These are phyloP conservation scores for Hermatobates lingyangjiaoensis DNA, from an alignment of 1,140 invertebrate species.

Conservation along the genomic window DNA sequence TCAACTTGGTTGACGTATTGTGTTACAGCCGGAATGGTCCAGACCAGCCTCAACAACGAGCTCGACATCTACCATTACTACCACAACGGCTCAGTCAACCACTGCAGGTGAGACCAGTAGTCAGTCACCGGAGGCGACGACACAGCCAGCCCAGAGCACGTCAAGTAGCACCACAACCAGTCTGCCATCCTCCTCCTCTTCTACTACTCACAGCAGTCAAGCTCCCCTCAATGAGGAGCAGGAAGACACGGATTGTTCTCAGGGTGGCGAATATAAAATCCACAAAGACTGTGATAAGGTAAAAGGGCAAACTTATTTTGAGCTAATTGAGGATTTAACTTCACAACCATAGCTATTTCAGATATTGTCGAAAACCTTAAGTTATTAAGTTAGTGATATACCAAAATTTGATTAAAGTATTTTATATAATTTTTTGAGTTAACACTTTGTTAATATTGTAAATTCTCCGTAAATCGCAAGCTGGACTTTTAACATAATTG, in stretches of 20 bases:
- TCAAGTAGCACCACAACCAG: constrained; percentile 25
- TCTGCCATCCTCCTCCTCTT: constrained; percentile 15
- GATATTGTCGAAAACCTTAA: too few relatives aligned
- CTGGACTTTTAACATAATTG: too few relatives aligned
- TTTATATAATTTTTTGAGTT: too few relatives aligned
- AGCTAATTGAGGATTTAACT: too few relatives aligned
- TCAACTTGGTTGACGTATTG: background rate
- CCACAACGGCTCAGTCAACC: constrained; percentile 8
- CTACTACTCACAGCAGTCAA: constrained; percentile 11
- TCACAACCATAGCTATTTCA: too few relatives aligned
- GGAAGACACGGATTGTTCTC: background rate
- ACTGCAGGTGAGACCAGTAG: background rate
- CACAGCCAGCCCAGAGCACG: constrained; percentile 2
- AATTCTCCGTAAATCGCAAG: too few relatives aligned
- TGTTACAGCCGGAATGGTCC: constrained; percentile 43
- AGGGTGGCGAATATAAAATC: background rate
- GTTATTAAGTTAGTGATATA: too few relatives aligned
- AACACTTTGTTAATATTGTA: too few relatives aligned
- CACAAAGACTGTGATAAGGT: too few relatives aligned
- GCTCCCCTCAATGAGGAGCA: background rate
- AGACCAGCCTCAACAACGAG: constrained; percentile 30
- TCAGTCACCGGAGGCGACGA: constrained; percentile 1
- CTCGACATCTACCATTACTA: constrained; percentile 10
- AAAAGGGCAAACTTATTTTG: too few relatives aligned
- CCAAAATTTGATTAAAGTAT: too few relatives aligned